Base-by-base conservation (phyloP, 1,140 invertebrate species). In the Drosophila tristis region DNA sequence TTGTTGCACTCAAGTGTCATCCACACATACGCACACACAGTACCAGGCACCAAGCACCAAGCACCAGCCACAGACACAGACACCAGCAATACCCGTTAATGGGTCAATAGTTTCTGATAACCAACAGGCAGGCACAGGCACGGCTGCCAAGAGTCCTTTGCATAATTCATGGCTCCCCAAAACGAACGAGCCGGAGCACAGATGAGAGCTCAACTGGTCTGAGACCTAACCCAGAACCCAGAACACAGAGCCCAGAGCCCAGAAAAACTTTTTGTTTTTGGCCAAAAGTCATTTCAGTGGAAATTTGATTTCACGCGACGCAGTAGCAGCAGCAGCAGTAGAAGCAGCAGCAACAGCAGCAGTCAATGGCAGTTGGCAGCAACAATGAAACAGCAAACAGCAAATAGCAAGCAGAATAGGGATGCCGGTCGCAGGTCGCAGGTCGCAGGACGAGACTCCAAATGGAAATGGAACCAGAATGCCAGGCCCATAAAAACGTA, bases 261-360 rank as follows among this genome's bases (percentile, higher is more conserved):
- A 31, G 29, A 31, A 70, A 70, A 80, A 63, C 47, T 78, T 81
- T 76, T 66, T 62, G 72, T 53, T 74, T 75, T 72, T 44, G 65
- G 61, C 75, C 57, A 62, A 87, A 89, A 89, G 85, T 90, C 84
- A 90, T 84, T 74, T 64, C 68, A 71, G 76, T 89, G 84, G 84
- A 89, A 89, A 89, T 89, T 90, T 89, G 85, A 89, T 89, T 89
- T 89, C 76, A 89, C 85, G 85, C 82, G 80, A 72, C 63, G 60
- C 63, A 50, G 53, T 31, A 49, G 15, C 25, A 68, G 35, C 59
- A 70, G 72, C 9, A 35, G 8, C 29, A 8, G 8, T 8, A 31
- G 29, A 53, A 63, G 62, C 62, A 50, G 31, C 42, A 49, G 5
- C 25, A 20, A 20, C 20, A 20, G 20, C 20, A 68, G 16, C 65